Percentiles rank a stretch among this genome's conserved stretches.
Conservation (phyloP, 2,797 vertebrate species). For the Scomberomorus guttatus region DNA sequence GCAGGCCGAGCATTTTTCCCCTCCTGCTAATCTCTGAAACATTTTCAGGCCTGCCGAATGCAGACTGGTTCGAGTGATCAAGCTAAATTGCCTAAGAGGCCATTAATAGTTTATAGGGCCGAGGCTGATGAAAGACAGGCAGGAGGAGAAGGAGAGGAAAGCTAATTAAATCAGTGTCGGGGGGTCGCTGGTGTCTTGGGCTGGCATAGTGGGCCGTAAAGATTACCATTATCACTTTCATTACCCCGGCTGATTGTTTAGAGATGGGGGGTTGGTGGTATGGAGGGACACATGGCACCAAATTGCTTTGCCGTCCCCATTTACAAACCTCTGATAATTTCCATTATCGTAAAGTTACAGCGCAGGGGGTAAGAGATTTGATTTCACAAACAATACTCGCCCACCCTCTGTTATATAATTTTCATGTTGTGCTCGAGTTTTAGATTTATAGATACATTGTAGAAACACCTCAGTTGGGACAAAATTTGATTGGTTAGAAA, state of each 20-base stretch:
- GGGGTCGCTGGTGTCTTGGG: constrained; percentile 74
- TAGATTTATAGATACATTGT: constrained; percentile 20
- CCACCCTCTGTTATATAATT: constrained; percentile 48
- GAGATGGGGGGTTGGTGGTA: constrained; percentile 24
- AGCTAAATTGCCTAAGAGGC: constrained; percentile 79
- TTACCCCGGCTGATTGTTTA: constrained; percentile 79
- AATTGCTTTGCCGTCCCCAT: constrained; percentile 65
- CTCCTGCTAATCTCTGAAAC: constrained; percentile 75
- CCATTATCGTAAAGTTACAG: constrained; percentile 71
- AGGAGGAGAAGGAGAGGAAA: constrained; percentile 62
- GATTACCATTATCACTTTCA: constrained; percentile 85
- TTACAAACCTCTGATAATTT: constrained; percentile 73
- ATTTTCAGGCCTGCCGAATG: constrained; percentile 64
- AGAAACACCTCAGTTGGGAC: constrained; percentile 11
- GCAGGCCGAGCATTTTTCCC: constrained; percentile 42
- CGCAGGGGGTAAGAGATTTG: constrained; percentile 53
- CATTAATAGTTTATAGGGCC: constrained; percentile 82
- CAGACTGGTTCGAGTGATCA: constrained; percentile 75
- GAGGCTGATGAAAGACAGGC: constrained; percentile 74
- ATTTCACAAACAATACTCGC: constrained; percentile 56
- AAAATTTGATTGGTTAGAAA: background rate
- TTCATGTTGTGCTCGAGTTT: constrained; percentile 25
- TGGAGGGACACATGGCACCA: constrained; percentile 56
- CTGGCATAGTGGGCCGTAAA: constrained; percentile 80
- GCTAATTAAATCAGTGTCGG: constrained; percentile 83